Conservation (phyloP, 1,140 invertebrate species). For the Dryas iulia region DNA sequence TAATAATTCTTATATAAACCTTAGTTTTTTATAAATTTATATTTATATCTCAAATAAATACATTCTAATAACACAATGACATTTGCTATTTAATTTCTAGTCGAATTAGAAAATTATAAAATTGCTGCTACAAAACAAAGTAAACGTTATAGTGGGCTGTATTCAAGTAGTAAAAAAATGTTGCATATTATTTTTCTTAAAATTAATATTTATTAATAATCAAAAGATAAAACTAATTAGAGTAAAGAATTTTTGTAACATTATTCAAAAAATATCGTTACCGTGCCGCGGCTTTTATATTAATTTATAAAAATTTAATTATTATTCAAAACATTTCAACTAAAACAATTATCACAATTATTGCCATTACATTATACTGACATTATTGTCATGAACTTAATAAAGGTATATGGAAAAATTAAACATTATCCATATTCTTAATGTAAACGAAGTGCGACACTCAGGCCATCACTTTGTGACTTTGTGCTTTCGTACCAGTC, state of each 20-base stretch:
- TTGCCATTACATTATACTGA: too few relatives aligned
- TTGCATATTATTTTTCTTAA: not conserved
- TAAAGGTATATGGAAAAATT: not conserved
- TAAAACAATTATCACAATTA: too few relatives aligned
- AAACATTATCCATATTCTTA: not conserved
- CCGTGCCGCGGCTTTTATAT: too few relatives aligned
- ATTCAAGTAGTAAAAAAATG: not conserved
- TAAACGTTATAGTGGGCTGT: too few relatives aligned
- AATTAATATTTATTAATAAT: too few relatives aligned
- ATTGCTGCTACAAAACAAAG: not conserved
- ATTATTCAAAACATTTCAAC: too few relatives aligned
- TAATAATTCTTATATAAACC: too few relatives aligned
- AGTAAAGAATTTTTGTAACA: too few relatives aligned
- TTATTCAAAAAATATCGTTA: too few relatives aligned
- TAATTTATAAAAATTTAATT: too few relatives aligned
- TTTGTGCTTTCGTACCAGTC: conserved; percentile 58
- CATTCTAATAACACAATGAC: too few relatives aligned
- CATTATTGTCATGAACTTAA: not conserved
- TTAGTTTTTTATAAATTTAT: not conserved
- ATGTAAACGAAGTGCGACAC: conserved; percentile 14
- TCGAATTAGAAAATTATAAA: not conserved
- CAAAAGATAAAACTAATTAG: too few relatives aligned
- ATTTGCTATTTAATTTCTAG: not conserved
- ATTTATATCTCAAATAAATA: not conserved
- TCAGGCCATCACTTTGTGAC: conserved; percentile 18